Evolutionary conservation across 2,797 vertebrate species (phyloP).

Genomic region (Esox masquinongy): DNA sequence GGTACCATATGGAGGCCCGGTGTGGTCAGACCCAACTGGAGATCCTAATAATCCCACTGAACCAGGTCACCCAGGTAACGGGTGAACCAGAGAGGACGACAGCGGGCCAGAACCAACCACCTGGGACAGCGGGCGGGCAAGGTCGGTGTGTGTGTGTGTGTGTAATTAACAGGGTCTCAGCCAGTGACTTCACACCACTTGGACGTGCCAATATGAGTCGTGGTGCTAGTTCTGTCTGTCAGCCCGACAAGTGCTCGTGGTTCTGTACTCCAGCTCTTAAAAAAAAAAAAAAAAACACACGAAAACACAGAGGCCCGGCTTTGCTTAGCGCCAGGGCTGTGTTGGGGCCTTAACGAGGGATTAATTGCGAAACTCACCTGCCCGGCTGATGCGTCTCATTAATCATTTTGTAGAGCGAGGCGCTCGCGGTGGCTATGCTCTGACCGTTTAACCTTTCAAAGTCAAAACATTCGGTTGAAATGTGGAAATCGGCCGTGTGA

Average conservation of each 20-base stretch:
- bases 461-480: not conserved
- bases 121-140: not conserved
- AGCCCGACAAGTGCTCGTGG: not conserved
- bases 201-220: not conserved
- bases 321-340: constrained; percentile 14
- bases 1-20: constrained; percentile 23
- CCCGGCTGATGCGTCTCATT: constrained; percentile 35
- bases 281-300: constrained; percentile 2
- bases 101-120: not conserved
- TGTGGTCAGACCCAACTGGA: constrained; percentile 12
- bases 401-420: constrained; percentile 26
- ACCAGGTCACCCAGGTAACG: constrained; percentile 17
- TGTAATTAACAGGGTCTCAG: not conserved
- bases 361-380: constrained; percentile 30
- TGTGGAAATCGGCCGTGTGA: not conserved
- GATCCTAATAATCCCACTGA: constrained; percentile 30
- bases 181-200: not conserved
- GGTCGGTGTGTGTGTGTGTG: not conserved
- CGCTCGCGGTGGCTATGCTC: not conserved
- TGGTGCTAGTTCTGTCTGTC: not conserved
- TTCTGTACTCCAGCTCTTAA: not conserved
- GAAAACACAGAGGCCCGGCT: constrained; percentile 19
- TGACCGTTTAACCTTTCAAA: not conserved
- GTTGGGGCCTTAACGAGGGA: constrained; percentile 15
- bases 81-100: constrained; percentile 13